Evolutionary conservation across 2,797 vertebrate species (phyloP), one percentile per base, ranked within the genome.

Genomic region (Gymnothorax javanicus): DNA sequence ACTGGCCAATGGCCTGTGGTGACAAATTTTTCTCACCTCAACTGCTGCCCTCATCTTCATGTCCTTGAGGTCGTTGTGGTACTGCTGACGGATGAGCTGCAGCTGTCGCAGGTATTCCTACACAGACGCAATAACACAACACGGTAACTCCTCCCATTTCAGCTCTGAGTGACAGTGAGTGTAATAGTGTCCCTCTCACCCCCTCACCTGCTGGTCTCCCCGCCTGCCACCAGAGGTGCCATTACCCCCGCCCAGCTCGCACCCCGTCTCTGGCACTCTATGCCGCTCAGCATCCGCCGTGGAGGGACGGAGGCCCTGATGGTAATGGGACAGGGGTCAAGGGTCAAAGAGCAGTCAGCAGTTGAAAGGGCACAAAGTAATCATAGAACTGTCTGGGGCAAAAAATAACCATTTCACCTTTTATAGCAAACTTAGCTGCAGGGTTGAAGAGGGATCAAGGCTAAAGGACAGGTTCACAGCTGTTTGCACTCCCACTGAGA

Each of bases 41-140:
- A 87, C 84, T 83, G 92, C 94, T 75, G 94, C 94, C 94, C 94
- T 97, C 82, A 84, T 93, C 90, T 91, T 96, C 90, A 97, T 95
- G 90, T 94, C 95, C 89, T 94, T 96, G 88, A 97, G 91, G 62
- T 97, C 92, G 5, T 89, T 93, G 15, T 95, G 96, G 92, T 99
- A 99, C 90, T 96, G 96, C 62, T 96, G 95, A 59, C 97, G 95
- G 92, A 99, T 98, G 90, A 94, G 90, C 86, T 97, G 93, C 87
- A 99, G 88, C 90, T 98, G 96, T 88, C 91, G 94, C 87, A 98
- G 92, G 88, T 98, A 98, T 82, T 98, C 96, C 98, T 98, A 62
- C 17, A 54, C 56, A 52, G 75, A 82, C 11, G 52, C 15, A 54
- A 59, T 7, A 23, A 57, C 43, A 12, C 15, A 20, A n/a, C 11